Evolutionary conservation across 2,888 invertebrate species (phyloP), one percentile per base, ranked within the genome.

Genomic region (Conops quadrifasciatus): DNA sequence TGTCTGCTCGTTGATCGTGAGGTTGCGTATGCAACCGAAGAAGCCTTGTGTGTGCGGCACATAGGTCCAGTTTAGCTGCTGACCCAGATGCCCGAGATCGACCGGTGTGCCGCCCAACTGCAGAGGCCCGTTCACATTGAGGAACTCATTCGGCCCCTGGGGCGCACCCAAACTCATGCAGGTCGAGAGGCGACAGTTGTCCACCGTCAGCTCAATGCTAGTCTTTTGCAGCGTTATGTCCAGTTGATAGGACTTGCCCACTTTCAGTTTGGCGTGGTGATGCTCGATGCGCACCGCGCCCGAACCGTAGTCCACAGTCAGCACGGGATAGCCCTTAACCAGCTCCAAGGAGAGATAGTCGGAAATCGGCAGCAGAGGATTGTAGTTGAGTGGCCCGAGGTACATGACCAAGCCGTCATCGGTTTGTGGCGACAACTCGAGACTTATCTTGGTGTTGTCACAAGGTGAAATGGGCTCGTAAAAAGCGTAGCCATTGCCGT

Each of bases 261-360:
- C 94, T 62, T 92, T 91, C 30, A 97, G 87, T 78, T 90, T 90
- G 24, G 92, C 91, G 28, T 91, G 89, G 71, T 89, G 88, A 82
- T 93, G 89, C 81, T 91, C 91, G 49, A 93, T 87, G 75, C 89
- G 89, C 0, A 90, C 89, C 1, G 94, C 92, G 0, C 95, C 95
- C 0, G 93, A 90, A 0, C 98, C 98, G 81, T 96, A 94, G 87
- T 97, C 94, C 5, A 97, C 90, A 36, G 93, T 89, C 11, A 98
- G 87, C 0, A 93, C 89, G 0, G 94, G 94, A 82, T 89, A 92
- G n/a, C 97, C 97, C 51, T 93, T 90, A 9, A 90, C 88, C 60
- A 98, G 87, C 83, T 97, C 96, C 74, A 98, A 86, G 0, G 96
- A 91, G 87, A 98, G 91, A 85, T 96, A 98, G 88, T 98, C 98